phyloP scores from a whole-genome alignment of 2,113 vertebrate genomes.

The Oncorhynchus keta region DNA sequence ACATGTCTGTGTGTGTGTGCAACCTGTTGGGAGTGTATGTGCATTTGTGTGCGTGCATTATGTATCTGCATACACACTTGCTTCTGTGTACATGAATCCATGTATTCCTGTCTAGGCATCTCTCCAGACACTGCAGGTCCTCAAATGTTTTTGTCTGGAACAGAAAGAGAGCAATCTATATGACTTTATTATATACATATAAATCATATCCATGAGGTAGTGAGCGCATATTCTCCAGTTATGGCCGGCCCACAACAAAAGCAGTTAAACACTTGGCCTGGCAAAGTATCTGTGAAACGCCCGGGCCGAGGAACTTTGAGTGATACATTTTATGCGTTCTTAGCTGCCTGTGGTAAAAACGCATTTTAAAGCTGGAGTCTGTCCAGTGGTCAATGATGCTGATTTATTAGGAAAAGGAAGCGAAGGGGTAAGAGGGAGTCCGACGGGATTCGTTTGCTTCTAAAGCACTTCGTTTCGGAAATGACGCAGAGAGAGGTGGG shows the following conservation, averaged over 20 bases:
- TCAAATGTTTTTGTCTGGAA: neutral
- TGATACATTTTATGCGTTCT: conserved; percentile 37
- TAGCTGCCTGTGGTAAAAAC: conserved; percentile 39
- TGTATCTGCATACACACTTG: conserved; percentile 3
- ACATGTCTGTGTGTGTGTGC: no score
- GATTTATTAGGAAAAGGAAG: conserved; percentile 47
- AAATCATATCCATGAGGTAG: conserved; percentile 25
- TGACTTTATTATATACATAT: conserved; percentile 37
- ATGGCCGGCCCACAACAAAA: conserved; percentile 38
- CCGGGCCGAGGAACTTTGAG: conserved; percentile 39
- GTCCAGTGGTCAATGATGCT: conserved; percentile 53
- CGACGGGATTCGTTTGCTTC: conserved; percentile 29
- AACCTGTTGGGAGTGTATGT: no score
- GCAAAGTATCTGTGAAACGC: conserved; percentile 42
- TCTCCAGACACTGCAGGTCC: neutral
- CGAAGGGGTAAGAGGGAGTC: neutral
- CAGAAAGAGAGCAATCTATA: conserved; percentile 4
- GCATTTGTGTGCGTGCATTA: neutral
- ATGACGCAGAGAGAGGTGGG: conserved; percentile 43
- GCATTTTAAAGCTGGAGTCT: conserved; percentile 50
- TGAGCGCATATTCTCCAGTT: conserved; percentile 35
- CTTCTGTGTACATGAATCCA: neutral
- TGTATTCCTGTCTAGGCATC: neutral
- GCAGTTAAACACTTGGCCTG: conserved; percentile 43
- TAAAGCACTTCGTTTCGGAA: conserved; percentile 56